phyloP scores from a whole-genome alignment of 2,888 invertebrate species.

The Hirtodrosophila trivittata region DNA sequence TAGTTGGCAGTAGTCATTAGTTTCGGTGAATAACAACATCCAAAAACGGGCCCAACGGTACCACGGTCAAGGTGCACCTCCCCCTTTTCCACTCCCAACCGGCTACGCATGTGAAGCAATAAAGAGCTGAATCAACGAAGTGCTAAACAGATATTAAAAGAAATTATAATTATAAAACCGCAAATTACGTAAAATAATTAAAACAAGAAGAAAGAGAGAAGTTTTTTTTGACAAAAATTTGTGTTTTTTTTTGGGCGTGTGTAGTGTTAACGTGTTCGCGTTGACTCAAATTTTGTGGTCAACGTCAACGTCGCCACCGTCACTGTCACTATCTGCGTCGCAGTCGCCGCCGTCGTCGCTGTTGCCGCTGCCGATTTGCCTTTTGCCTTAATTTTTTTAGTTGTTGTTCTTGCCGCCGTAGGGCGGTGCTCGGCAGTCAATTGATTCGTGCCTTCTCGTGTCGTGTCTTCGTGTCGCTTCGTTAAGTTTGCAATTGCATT shows the following conservation, averaged over 20 bases:
- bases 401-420: constrained; percentile 21
- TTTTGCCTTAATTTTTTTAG: constrained; percentile 32
- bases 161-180: constrained; percentile 3
- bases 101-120: constrained; percentile 1
- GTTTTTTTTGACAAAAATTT: no score
- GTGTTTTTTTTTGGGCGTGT: constrained; percentile 29
- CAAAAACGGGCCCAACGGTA: constrained; percentile 34
- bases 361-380: constrained; percentile 18
- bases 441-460: constrained; percentile 30
- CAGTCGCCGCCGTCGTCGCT: constrained; percentile 21
- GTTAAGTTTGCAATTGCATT: constrained; percentile 44
- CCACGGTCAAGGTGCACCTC: constrained; percentile 1
- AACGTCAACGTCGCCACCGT: constrained; percentile 25
- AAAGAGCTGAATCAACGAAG: constrained; percentile 5
- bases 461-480: constrained; percentile 10
- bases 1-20: constrained; percentile 52
- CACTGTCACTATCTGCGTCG: constrained; percentile 30
- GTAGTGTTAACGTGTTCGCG: constrained; percentile 48
- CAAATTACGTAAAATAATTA: constrained; percentile 22
- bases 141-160: not conserved
- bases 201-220: constrained; percentile 3
- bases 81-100: not conserved
- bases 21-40: constrained; percentile 56
- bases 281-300: constrained; percentile 67
- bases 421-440: constrained; percentile 55